phyloP scores from a whole-genome alignment of 2,888 invertebrate genomes.

The Galerucella calmariensis region DNA sequence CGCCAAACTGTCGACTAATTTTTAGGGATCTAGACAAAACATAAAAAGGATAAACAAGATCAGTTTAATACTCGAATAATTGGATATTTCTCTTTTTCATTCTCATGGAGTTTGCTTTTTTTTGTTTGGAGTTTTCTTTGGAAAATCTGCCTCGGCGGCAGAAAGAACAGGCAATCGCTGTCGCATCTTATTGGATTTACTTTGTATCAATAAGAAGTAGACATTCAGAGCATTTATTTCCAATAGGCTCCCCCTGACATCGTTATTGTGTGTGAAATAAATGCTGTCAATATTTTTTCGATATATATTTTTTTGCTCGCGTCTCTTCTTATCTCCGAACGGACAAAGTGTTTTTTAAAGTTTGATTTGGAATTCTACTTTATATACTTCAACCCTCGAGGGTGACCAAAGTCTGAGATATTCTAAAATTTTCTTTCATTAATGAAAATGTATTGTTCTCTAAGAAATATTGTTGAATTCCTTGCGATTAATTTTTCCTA shows the following conservation, averaged over 20 bases:
- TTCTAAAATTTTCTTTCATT: too few species aligned
- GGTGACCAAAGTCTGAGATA: too few species aligned
- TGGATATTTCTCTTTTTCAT: slow-evolving; percentile 48
- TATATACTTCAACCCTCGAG: too few species aligned
- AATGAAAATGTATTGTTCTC: too few species aligned
- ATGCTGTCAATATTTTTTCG: slow-evolving; percentile 42
- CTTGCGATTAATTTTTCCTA: too few species aligned
- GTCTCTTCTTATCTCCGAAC: too few species aligned
- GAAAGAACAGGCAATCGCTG: slow-evolving; percentile 53
- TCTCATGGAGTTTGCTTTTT: slow-evolving; percentile 40
- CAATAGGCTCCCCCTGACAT: slow-evolving; percentile 48
- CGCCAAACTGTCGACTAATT: slow-evolving; percentile 13
- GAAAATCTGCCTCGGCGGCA: slow-evolving; percentile 36
- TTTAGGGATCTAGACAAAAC: neutral
- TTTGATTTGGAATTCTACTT: too few species aligned
- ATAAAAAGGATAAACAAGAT: slow-evolving; percentile 33
- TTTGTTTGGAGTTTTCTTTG: slow-evolving; percentile 35
- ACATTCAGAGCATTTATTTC: slow-evolving; percentile 51
- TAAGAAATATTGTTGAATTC: too few species aligned
- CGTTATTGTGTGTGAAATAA: slow-evolving; percentile 52
- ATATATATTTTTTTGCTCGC: neutral
- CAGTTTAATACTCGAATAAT: slow-evolving; percentile 45
- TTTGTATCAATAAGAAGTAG: slow-evolving; percentile 56
- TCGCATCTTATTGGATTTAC: slow-evolving; percentile 56
- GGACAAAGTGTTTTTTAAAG: too few species aligned